Evolutionary conservation across 2,113 vertebrate species (phyloP), one percentile per base, ranked within the genome.

Genomic region (Leuciscus idus): DNA sequence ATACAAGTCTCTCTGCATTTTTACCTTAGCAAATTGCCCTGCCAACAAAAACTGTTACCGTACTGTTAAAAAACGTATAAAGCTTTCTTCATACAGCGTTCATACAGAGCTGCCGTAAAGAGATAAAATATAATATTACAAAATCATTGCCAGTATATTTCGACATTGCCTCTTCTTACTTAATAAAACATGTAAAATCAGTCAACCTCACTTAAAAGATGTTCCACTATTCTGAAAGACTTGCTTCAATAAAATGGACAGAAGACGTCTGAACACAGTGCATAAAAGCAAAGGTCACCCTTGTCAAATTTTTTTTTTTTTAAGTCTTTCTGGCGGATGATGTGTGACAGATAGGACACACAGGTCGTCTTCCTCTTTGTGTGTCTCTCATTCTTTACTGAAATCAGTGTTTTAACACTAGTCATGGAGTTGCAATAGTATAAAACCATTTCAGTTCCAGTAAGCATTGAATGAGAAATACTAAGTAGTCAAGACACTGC

Each of bases 241-340:
- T 11, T 52, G 23, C 1, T 36, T 57, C 52, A 13, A n/a, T 78
- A 12, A 79, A 36, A n/a, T 79, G 52, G 12, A 1, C 11, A 36
- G 36, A 61, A 61, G 19, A 30, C 28, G 43, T 75, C 43, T 26
- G 9, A 75, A 50, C 43, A 75, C 11, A 26, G 55, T 59, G 10
- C 19, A 57, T 79, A n/a, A 79, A 79, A 59, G 76, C 52, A 79
- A 59, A 79, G 30, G 76, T 79, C 30, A 79, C 52, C 28, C 12
- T n/a, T 50, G 11, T 75, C 73, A 28, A n/a, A 26, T 26, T 26
- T 26, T 26, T 26, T 26, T 26, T 26, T 26, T 26, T 26, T 26
- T 26, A 26, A 59, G 19, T 26, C 0, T 15, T 68, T 30, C 43
- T 66, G 61, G 17, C 61, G 6, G 8, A 68, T 33, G 26, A 30